A percentile compares a stretch with the other conserved stretches of the same genome.
phyloP scores from a whole-genome alignment of 2,797 vertebrate species.

The Molossus alvarezi region DNA sequence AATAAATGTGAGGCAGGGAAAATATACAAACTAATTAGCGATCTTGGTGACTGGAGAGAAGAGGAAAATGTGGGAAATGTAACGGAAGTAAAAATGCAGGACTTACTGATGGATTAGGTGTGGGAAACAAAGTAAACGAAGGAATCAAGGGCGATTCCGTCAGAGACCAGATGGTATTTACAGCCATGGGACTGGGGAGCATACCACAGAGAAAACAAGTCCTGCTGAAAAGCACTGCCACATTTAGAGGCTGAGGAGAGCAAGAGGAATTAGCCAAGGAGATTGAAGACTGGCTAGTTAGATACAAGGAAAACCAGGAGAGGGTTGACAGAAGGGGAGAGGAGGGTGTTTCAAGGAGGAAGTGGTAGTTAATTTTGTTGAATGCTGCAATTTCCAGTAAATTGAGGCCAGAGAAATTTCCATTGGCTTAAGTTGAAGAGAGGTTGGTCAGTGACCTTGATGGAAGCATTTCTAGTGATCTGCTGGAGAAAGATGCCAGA shows the following conservation, averaged over 20 bases:
- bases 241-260: neutral
- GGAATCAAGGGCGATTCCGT: neutral
- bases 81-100: neutral
- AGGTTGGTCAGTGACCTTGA: neutral
- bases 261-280: neutral
- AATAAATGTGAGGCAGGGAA: neutral
- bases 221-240: neutral
- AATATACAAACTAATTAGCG: neutral
- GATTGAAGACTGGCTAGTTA: neutral
- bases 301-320: neutral
- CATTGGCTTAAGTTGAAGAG: neutral
- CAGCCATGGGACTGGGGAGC: too few species aligned
- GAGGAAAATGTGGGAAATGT: neutral
- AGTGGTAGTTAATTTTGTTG: neutral
- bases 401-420: neutral
- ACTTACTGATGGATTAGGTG: neutral
- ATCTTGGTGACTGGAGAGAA: neutral
- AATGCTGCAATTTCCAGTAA: neutral
- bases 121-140: neutral
- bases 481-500: neutral
- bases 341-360: neutral
- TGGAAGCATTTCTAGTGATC: too few species aligned
- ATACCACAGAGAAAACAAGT: too few species aligned
- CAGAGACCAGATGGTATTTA: neutral
- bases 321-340: neutral